Conservation (phyloP, 2,888 invertebrate genomes). For the Pycnomerus fuliginosus region DNA sequence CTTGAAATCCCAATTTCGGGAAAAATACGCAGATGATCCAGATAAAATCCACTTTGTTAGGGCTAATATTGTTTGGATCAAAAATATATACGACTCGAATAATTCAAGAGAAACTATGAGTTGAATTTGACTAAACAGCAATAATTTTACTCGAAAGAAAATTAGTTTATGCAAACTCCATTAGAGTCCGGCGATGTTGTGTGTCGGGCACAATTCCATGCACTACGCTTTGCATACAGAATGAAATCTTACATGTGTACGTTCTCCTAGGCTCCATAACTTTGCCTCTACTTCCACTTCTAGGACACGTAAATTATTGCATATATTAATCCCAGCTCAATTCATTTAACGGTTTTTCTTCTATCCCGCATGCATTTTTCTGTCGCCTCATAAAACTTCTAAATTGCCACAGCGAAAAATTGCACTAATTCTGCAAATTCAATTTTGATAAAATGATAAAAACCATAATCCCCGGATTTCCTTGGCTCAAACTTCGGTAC, state of each 20-base stretch:
- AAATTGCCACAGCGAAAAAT: too few relatives aligned
- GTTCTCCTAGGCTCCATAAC: conserved; percentile 3
- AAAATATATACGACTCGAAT: conserved; percentile 8
- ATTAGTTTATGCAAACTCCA: conserved; percentile 23
- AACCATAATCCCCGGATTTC: too few relatives aligned
- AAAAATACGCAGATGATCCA: conserved; percentile 4
- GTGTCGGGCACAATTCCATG: conserved; percentile 15
- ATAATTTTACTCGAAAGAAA: conserved; percentile 16
- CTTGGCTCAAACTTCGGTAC: too few relatives aligned
- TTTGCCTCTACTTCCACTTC: too few relatives aligned
- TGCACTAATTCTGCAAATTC: too few relatives aligned
- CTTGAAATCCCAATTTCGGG: conserved; percentile 4
- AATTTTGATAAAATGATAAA: too few relatives aligned
- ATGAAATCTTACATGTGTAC: conserved; percentile 21
- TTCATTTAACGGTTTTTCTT: too few relatives aligned
- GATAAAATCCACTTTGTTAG: conserved; percentile 5
- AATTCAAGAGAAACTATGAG: conserved; percentile 6
- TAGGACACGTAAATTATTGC: too few relatives aligned
- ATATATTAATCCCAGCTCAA: too few relatives aligned
- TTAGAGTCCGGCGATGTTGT: conserved; percentile 17
- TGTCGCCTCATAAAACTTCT: too few relatives aligned
- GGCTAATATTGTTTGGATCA: conserved; percentile 4
- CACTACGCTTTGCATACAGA: conserved; percentile 19
- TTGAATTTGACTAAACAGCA: conserved; percentile 11
- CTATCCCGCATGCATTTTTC: too few relatives aligned